Percentiles rank a stretch among this genome's conserved stretches.
These are phyloP conservation scores for Balaeniceps rex DNA, from an alignment of 2,113 vertebrate species.

Conservation along the genomic window DNA sequence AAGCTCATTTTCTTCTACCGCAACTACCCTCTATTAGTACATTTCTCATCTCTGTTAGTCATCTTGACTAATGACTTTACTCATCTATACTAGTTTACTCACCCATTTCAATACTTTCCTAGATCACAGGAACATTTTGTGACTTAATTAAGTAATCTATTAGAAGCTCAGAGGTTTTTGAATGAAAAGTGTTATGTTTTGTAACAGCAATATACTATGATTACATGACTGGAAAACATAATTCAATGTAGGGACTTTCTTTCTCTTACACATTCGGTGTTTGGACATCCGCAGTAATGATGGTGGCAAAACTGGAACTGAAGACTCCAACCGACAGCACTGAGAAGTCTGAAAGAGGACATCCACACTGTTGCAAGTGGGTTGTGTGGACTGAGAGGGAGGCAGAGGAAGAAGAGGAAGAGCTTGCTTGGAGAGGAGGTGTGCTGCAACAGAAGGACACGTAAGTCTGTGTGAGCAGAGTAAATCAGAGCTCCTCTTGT, in stretches of 20 bases:
- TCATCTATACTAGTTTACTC: conserved; percentile 42
- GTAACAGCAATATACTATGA: neutral
- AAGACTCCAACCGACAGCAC: neutral
- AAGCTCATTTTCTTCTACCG: neutral
- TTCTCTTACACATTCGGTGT: neutral
- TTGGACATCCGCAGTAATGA: neutral
- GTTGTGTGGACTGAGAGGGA: neutral
- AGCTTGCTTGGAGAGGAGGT: neutral
- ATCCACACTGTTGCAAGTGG: neutral
- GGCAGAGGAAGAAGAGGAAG: neutral
- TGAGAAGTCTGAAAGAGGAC: neutral
- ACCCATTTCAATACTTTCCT: conserved; percentile 23
- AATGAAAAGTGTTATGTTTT: conserved; percentile 12
- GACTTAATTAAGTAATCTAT: neutral
- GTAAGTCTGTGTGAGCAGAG: neutral
- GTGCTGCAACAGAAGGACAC: neutral
- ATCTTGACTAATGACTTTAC: conserved; percentile 51
- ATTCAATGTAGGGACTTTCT: neutral
- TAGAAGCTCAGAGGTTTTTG: neutral
- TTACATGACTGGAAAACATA: neutral
- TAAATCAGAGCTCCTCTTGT: neutral
- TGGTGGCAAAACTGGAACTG: neutral
- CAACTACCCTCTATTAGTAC: neutral
- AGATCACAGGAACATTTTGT: conserved; percentile 24
- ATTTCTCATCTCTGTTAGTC: conserved; percentile 49